phyloP scores from a whole-genome alignment of 2,888 invertebrate genomes.

The Anagyrus pseudococci region DNA sequence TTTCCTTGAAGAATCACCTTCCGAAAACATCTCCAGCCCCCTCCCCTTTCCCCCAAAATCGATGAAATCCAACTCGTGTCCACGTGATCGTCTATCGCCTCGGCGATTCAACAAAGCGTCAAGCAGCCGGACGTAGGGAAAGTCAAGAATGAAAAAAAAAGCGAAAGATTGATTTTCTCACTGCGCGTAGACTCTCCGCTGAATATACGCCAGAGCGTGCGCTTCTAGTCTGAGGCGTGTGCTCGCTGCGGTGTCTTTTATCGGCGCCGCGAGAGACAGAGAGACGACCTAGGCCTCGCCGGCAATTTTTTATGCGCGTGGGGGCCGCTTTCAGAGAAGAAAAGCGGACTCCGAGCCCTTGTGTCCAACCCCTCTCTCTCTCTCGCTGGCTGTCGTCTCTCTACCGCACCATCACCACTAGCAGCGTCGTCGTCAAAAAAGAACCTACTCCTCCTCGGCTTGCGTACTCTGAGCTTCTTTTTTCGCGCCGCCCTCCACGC shows the following conservation, averaged over 20 bases:
- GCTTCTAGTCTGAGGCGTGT: too few species aligned
- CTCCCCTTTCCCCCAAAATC: too few species aligned
- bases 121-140: neutral
- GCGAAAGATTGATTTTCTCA: conserved; percentile 15
- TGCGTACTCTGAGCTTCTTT: neutral
- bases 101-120: too few species aligned
- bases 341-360: conserved; percentile 8
- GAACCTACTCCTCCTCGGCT: neutral
- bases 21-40: too few species aligned
- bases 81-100: too few species aligned
- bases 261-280: conserved; percentile 6
- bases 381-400: neutral
- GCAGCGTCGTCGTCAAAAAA: conserved; percentile 15
- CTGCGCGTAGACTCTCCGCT: neutral
- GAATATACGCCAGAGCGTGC: too few species aligned
- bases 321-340: conserved; percentile 25
- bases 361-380: neutral
- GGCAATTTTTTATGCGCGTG: conserved; percentile 33
- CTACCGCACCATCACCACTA: neutral
- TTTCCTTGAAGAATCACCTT: too few species aligned
- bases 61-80: too few species aligned
- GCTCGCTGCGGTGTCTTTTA: conserved; percentile 22
- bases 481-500: neutral
- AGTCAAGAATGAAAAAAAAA: neutral
- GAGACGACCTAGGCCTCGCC: neutral